A percentile compares a stretch with the other conserved stretches of the same genome.
Evolutionary conservation across 2,113 vertebrate species (phyloP).

Genomic region (Corythornis vintsioides): DNA sequence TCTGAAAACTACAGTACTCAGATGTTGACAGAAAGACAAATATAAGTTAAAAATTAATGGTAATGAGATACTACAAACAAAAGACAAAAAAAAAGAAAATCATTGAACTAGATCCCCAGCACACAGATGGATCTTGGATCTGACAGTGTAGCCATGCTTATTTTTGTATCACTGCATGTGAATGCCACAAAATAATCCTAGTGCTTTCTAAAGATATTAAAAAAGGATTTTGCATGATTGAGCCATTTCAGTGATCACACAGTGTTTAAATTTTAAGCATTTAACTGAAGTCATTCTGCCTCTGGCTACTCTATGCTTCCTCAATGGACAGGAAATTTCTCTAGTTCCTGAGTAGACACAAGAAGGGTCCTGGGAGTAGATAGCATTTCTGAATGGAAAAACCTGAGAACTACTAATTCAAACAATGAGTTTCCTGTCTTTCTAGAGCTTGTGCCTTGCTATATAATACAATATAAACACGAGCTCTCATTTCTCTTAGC

Average conservation of each 20-base stretch:
- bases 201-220: background rate
- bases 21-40: background rate
- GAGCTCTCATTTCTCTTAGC: background rate
- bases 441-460: background rate
- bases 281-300: background rate
- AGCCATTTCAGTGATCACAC: background rate
- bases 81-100: background rate
- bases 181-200: background rate
- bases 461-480: background rate
- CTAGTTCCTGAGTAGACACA: background rate
- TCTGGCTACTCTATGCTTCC: background rate
- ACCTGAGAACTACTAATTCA: background rate
- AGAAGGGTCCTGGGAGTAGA: background rate
- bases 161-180: background rate
- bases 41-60: background rate
- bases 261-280: background rate
- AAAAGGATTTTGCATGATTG: background rate
- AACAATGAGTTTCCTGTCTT: constrained; percentile 27
- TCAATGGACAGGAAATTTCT: background rate
- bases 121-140: background rate
- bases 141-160: background rate
- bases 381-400: constrained; percentile 16
- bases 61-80: background rate
- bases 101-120: background rate
- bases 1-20: background rate